Evolutionary conservation across 2,888 invertebrate genomes (phyloP).

Genomic region (Cacoxenus indagator): DNA sequence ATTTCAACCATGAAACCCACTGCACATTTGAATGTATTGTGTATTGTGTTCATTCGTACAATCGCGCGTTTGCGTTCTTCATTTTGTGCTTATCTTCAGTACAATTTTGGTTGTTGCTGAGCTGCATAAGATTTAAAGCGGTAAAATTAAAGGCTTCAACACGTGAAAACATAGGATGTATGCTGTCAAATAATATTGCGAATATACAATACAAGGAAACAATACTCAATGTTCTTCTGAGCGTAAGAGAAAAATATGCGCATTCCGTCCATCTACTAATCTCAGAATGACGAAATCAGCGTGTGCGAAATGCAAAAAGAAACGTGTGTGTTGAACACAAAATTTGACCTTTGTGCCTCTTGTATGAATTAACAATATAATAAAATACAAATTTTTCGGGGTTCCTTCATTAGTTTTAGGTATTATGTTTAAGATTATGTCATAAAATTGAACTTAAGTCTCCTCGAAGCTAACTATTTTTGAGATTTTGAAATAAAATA

Average conservation of each 20-base stretch:
- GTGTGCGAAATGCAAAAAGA: neutral
- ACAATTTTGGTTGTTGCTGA: neutral
- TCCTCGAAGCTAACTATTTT: neutral
- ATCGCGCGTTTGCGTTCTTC: no score
- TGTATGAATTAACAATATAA: neutral
- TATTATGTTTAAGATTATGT: slow-evolving; percentile 1
- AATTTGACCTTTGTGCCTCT: neutral
- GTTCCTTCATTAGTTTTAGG: neutral
- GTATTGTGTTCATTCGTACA: no score
- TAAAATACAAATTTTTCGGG: neutral
- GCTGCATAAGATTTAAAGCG: neutral
- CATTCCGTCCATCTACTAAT: neutral
- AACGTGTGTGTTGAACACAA: neutral
- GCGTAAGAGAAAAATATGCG: neutral
- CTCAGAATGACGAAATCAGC: neutral
- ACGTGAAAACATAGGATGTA: neutral
- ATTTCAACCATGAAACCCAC: no score
- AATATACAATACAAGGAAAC: neutral
- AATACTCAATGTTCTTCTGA: neutral
- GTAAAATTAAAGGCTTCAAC: neutral
- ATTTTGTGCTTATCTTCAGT: no score
- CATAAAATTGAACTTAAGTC: neutral
- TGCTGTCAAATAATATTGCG: no score
- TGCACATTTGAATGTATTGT: no score
- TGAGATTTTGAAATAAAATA: neutral